Conservation (phyloP, 2,888 invertebrate genomes). For the Acanthosoma haemorrhoidale region DNA sequence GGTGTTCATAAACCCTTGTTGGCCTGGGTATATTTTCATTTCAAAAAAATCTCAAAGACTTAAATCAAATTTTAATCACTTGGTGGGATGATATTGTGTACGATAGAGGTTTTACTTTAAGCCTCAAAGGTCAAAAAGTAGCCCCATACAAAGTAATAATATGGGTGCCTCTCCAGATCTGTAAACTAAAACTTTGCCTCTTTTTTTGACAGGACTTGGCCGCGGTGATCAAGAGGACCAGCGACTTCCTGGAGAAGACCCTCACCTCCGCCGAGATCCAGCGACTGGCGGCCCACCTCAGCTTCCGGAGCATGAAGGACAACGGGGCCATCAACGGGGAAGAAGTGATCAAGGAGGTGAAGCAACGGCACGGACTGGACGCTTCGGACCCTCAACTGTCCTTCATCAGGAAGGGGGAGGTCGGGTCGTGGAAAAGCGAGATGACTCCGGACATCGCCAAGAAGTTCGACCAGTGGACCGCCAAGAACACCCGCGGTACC, state of each 20-base stretch:
- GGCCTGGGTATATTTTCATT: too few species aligned
- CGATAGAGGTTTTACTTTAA: too few species aligned
- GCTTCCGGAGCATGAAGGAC: constrained; percentile 51
- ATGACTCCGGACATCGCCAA: constrained; percentile 46
- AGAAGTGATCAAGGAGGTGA: constrained; percentile 41
- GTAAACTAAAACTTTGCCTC: too few species aligned
- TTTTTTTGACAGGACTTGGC: constrained; percentile 47
- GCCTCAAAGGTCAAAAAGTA: too few species aligned
- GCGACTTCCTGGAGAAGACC: constrained; percentile 46
- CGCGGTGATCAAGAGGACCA: constrained; percentile 47
- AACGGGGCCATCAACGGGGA: constrained; percentile 51
- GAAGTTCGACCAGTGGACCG: constrained; percentile 50
- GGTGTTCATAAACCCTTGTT: too few species aligned
- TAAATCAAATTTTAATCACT: too few species aligned
- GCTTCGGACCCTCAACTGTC: constrained; percentile 40
- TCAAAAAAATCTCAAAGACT: too few species aligned
- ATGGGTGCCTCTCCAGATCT: too few species aligned
- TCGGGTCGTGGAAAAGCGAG: constrained; percentile 47
- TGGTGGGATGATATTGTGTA: too few species aligned
- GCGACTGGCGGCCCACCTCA: constrained; percentile 48
- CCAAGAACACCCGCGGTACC: constrained; percentile 44
- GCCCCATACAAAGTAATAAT: too few species aligned
- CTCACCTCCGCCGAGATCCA: constrained; percentile 46
- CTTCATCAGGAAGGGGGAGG: constrained; percentile 46
- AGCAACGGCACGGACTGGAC: constrained; percentile 39